phyloP scores from a whole-genome alignment of 2,888 invertebrate genomes.

The Andrena marginata region DNA sequence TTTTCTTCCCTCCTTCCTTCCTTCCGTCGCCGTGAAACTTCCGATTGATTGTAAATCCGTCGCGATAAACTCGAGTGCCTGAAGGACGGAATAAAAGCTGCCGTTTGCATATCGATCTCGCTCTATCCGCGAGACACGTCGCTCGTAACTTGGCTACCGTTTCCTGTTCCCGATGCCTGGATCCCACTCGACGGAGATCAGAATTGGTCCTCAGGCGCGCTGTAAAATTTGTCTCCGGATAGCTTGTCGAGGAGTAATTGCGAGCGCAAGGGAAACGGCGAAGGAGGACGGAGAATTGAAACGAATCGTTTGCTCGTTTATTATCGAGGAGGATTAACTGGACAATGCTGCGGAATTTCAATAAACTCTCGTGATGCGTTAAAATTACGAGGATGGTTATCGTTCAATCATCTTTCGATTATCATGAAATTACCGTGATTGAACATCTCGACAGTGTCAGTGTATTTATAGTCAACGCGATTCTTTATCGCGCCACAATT shows the following conservation, averaged over 20 bases:
- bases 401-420: not conserved
- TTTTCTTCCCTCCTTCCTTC: not conserved
- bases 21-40: conserved; percentile 19
- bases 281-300: not conserved
- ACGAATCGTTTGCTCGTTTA: not conserved
- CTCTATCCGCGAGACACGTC: not conserved
- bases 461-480: not conserved
- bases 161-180: not conserved
- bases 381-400: not conserved
- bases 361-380: not conserved
- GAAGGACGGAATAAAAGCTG: conserved; percentile 22
- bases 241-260: conserved; percentile 3
- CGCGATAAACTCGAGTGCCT: conserved; percentile 28
- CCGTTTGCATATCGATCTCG: conserved; percentile 34
- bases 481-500: not conserved
- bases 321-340: not conserved
- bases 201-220: not conserved
- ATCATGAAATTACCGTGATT: not conserved
- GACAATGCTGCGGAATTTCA: too few relatives aligned
- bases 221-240: not conserved
- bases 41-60: conserved; percentile 43
- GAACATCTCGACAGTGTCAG: not conserved
- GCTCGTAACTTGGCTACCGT: not conserved
- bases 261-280: not conserved
- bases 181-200: not conserved